Percentiles rank a stretch among this genome's conserved stretches.
These are phyloP conservation scores for Epizoanthus ramosus DNA, from an alignment of 92 coral and sea anemone species.

Conservation along the genomic window DNA sequence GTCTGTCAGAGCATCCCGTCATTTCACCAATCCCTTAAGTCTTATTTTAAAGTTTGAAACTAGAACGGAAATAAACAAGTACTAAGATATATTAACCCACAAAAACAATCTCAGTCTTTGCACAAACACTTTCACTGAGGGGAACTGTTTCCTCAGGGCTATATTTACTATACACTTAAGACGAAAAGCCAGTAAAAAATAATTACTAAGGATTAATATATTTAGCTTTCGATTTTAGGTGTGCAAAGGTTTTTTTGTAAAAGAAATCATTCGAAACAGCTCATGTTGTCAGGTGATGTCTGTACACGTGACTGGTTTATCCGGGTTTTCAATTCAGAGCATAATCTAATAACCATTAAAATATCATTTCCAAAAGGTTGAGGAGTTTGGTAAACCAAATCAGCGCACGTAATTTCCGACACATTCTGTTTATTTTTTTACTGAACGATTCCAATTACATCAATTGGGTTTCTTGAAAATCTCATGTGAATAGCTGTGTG, in stretches of 20 bases:
- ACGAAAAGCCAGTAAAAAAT: too few species aligned
- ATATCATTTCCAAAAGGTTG: not conserved
- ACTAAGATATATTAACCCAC: not conserved
- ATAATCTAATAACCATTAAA: not conserved
- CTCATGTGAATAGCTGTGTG: conserved; percentile 2
- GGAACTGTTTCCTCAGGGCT: not conserved
- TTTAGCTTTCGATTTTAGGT: not conserved
- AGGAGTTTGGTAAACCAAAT: not conserved
- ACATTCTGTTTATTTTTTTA: not conserved
- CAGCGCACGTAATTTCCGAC: not conserved
- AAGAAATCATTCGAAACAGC: not conserved
- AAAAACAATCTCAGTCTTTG: not conserved
- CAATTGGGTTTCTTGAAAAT: not conserved
- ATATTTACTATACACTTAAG: too few species aligned
- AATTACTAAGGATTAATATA: too few species aligned
- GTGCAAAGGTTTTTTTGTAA: not conserved
- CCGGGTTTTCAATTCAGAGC: too few species aligned
- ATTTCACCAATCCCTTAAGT: not conserved
- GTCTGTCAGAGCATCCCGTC: not conserved
- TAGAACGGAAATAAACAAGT: conserved; percentile 18
- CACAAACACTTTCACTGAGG: not conserved
- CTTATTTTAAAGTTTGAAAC: conserved; percentile 40
- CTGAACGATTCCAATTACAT: not conserved
- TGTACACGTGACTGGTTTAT: too few species aligned
- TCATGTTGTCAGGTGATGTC: too few species aligned